Percentiles rank a stretch among this genome's conserved stretches.
These are phyloP conservation scores for Temnothorax curvispinosus DNA, from an alignment of 1,140 invertebrate species.

Conservation along the genomic window DNA sequence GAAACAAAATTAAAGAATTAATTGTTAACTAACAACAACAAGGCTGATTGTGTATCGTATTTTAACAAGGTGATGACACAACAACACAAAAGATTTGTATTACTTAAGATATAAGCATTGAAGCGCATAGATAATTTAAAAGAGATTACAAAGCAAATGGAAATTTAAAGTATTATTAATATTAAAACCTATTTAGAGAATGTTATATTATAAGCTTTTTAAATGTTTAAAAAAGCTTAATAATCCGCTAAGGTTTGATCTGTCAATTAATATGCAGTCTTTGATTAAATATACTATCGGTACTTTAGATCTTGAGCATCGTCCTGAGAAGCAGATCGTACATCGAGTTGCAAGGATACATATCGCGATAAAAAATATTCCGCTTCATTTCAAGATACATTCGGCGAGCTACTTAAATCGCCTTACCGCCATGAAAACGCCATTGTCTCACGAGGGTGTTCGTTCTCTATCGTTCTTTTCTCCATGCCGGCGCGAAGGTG, in stretches of 20 bases:
- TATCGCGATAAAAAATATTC: neutral
- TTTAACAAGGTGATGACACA: constrained; percentile 14
- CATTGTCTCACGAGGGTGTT: neutral
- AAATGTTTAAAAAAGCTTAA: neutral
- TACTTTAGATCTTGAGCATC: neutral
- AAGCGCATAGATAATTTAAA: neutral
- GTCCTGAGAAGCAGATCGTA: neutral
- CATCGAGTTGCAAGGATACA: neutral
- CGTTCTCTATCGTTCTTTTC: neutral
- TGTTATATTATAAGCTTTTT: neutral
- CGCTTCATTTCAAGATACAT: neutral
- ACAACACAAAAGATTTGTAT: neutral
- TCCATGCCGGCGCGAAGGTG: neutral
- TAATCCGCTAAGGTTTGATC: neutral
- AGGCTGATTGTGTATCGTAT: neutral
- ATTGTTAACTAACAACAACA: constrained; percentile 17
- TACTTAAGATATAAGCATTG: neutral
- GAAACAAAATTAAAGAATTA: constrained; percentile 43
- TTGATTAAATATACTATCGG: neutral
- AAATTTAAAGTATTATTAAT: constrained; percentile 29
- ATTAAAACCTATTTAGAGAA: neutral
- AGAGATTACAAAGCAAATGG: neutral
- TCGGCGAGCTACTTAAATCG: neutral
- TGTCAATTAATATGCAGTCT: neutral
- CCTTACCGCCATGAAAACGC: neutral